Evolutionary conservation across 2,113 vertebrate species (phyloP).

Genomic region (Phylloscopus trochiloides): DNA sequence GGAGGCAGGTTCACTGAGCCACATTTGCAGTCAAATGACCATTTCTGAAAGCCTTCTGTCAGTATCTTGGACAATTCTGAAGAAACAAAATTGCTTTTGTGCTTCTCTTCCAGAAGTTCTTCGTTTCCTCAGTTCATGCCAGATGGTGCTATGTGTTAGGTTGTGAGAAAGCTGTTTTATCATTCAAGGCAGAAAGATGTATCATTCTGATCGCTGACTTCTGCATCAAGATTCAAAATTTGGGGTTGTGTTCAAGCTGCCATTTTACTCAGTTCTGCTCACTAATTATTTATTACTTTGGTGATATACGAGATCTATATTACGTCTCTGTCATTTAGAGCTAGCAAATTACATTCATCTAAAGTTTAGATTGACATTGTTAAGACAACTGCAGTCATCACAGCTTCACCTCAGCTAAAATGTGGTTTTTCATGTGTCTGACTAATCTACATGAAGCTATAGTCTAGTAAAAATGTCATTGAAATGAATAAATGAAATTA

Average conservation of each 20-base stretch:
- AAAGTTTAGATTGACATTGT: conserved; percentile 5
- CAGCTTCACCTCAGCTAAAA: conserved; percentile 30
- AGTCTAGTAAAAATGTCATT: neutral
- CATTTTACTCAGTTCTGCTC: conserved; percentile 46
- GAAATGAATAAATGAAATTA: conserved; percentile 19
- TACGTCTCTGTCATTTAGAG: conserved; percentile 39
- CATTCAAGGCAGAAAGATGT: conserved; percentile 55
- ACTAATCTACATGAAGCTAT: conserved; percentile 20
- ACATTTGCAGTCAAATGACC: neutral
- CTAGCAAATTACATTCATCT: conserved; percentile 50
- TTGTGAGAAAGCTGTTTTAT: conserved; percentile 52
- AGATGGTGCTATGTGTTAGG: conserved; percentile 66
- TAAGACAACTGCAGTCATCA: conserved; percentile 33
- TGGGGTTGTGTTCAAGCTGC: conserved; percentile 34
- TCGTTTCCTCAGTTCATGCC: neutral
- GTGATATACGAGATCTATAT: neutral
- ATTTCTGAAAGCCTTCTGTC: neutral
- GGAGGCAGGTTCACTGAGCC: neutral
- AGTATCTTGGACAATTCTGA: neutral
- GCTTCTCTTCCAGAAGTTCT: conserved; percentile 48
- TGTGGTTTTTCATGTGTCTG: conserved; percentile 14
- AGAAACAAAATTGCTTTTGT: conserved; percentile 22
- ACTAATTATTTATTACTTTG: conserved; percentile 65
- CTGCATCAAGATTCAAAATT: conserved; percentile 35
- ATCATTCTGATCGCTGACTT: conserved; percentile 40